Conservation (phyloP, 2,888 invertebrate species). For the Pseudeuparius sepicola region DNA sequence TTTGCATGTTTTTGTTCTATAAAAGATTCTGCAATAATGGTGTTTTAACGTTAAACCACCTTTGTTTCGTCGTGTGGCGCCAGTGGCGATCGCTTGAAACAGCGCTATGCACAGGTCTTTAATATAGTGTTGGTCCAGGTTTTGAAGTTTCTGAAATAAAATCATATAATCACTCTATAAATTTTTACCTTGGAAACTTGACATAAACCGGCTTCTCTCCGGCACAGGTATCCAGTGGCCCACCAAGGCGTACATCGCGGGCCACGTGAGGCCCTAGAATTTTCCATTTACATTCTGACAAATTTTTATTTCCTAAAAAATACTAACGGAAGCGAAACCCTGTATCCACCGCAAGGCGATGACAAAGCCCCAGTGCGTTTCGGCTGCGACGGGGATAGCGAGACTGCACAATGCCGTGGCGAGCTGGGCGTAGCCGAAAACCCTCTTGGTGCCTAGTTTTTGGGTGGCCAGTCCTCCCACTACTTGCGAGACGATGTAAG, state of each 20-base stretch:
- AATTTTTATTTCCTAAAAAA: no score
- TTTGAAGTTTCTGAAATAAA: no score
- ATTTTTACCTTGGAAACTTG: slow-evolving; percentile 59
- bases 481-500: slow-evolving; percentile 59
- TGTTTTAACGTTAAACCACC: no score
- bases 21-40: no score
- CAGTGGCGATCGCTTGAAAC: no score
- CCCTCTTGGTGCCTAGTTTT: slow-evolving; percentile 58
- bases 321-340: slow-evolving; percentile 56
- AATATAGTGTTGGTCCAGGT: no score
- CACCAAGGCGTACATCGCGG: slow-evolving; percentile 65
- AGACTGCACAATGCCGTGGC: slow-evolving; percentile 58
- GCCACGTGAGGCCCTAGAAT: slow-evolving; percentile 58
- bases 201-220: slow-evolving; percentile 64
- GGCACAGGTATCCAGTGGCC: slow-evolving; percentile 64
- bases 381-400: slow-evolving; percentile 53
- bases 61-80: no score
- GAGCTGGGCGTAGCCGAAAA: slow-evolving; percentile 60
- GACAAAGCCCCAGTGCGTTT: slow-evolving; percentile 50
- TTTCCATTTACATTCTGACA: no score
- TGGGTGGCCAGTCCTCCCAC: slow-evolving; percentile 62
- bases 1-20: no score
- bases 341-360: slow-evolving; percentile 55
- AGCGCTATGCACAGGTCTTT: no score
- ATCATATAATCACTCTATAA: no score